Base-by-base conservation (phyloP, 2,113 vertebrate genomes). In the Phycodurus eques region DNA sequence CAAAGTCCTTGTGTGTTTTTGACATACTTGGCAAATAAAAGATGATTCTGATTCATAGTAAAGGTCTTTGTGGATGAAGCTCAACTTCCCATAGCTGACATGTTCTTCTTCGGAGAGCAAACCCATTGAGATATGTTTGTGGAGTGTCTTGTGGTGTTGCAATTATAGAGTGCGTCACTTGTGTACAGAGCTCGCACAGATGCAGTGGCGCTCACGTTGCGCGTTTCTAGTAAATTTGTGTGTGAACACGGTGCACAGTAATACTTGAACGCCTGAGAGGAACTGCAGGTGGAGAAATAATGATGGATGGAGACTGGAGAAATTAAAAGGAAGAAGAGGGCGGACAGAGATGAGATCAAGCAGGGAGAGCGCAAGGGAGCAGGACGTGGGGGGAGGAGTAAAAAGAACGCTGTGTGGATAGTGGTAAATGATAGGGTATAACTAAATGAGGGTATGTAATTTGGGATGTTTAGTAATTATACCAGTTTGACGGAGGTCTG, bases 401-500 rank as follows among this genome's bases (percentile, higher is more conserved):
- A 85, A 90, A 83, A 75, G 67, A 89, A 80, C 56, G 33, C 83
- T 72, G n/a, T 86, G 86, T 75, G 86, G 85, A 88, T 83, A 75
- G 83, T 80, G 81, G 87, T 75, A 90, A 91, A 91, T 91, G 81
- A 91, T 85, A 90, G 88, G 87, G 87, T 88, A 74, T 74, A 83
- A 83, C 85, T 88, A 91, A 90, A 89, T 87, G 88, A 89, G 81
- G 86, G 81, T 90, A 89, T 91, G 90, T 91, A 91, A 91, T 91
- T 91, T 91, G 83, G 88, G 85, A 85, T 91, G 88, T 91, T 91
- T 89, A 87, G 90, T 89, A 91, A 91, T 91, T 91, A 88, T 82
- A 76, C 85, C 86, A 79, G 87, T 86, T 88, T 91, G 90, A 91
- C 82, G 84, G 86, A 86, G 83, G 86, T 81, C 85, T 91, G 90